phyloP scores from a whole-genome alignment of 2,888 invertebrate genomes.

The Caenorhabditis sp. region DNA sequence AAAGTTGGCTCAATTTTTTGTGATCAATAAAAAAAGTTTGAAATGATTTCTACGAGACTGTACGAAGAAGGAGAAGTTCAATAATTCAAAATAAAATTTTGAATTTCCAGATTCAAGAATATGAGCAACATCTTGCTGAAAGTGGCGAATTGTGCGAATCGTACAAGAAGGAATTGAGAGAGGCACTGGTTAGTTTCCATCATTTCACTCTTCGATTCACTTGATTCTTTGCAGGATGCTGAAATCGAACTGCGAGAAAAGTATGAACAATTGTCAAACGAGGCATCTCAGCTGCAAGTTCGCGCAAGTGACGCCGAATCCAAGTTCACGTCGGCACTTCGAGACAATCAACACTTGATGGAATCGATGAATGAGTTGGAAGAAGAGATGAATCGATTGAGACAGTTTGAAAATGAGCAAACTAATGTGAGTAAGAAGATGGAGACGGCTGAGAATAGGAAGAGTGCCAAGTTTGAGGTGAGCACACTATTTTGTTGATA shows the following conservation, averaged over 20 bases:
- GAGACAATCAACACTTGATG: constrained; percentile 12
- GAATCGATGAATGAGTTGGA: constrained; percentile 8
- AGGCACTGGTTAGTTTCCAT: background rate
- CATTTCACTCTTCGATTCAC: background rate
- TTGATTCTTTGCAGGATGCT: constrained; percentile 2
- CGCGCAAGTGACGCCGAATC: constrained; percentile 15
- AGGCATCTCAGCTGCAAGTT: background rate
- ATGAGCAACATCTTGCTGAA: background rate
- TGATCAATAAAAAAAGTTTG: too few relatives aligned
- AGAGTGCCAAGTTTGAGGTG: background rate
- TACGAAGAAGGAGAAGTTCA: too few relatives aligned
- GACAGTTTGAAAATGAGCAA: constrained; percentile 9
- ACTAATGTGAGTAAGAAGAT: constrained; percentile 11
- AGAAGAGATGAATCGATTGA: constrained; percentile 10
- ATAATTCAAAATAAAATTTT: too few relatives aligned
- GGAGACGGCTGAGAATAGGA: background rate
- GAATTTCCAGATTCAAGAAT: background rate
- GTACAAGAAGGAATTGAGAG: background rate
- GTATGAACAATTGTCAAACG: constrained; percentile 4
- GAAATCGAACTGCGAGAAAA: constrained; percentile 10
- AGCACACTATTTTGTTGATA: background rate
- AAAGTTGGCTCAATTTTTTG: too few relatives aligned
- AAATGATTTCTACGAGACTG: too few relatives aligned
- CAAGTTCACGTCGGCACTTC: constrained; percentile 1
- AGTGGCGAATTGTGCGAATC: background rate